These are phyloP conservation scores for Hydrotaea diabolus DNA, from an alignment of 2,888 invertebrate species.

Conservation along the genomic window DNA sequence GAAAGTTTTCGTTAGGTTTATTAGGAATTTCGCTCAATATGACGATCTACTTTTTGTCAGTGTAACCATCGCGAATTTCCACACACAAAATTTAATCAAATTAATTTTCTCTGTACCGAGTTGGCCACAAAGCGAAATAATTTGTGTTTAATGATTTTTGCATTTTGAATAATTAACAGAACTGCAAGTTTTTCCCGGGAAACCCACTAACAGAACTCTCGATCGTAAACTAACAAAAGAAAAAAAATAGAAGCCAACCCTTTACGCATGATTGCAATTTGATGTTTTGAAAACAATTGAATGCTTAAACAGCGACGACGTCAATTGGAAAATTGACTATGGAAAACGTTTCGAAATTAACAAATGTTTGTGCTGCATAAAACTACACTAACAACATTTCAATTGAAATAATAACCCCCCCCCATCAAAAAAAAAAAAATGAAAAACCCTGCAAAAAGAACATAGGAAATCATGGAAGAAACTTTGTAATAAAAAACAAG, in stretches of 20 bases:
- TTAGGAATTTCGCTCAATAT: no score
- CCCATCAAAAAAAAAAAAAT: not conserved
- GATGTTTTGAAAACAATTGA: not conserved
- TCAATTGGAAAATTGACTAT: not conserved
- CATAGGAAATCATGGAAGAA: not conserved
- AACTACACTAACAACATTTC: not conserved
- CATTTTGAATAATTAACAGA: not conserved
- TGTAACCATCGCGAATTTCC: no score
- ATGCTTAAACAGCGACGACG: not conserved
- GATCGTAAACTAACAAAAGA: no score
- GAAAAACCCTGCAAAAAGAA: not conserved
- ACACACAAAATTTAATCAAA: no score
- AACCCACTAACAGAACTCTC: conserved; percentile 3
- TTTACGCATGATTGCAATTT: conserved; percentile 57
- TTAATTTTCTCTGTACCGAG: no score
- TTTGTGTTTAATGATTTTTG: no score
- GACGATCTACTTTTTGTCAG: no score
- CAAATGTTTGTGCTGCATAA: not conserved
- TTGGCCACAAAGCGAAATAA: no score
- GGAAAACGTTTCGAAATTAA: not conserved
- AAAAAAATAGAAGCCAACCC: no score
- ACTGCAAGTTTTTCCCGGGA: not conserved
- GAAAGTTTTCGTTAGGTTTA: no score
- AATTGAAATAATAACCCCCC: no score
- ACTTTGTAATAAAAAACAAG: conserved; percentile 56